Conservation (phyloP, 2,888 invertebrate genomes). For the Chrysolina americana region DNA sequence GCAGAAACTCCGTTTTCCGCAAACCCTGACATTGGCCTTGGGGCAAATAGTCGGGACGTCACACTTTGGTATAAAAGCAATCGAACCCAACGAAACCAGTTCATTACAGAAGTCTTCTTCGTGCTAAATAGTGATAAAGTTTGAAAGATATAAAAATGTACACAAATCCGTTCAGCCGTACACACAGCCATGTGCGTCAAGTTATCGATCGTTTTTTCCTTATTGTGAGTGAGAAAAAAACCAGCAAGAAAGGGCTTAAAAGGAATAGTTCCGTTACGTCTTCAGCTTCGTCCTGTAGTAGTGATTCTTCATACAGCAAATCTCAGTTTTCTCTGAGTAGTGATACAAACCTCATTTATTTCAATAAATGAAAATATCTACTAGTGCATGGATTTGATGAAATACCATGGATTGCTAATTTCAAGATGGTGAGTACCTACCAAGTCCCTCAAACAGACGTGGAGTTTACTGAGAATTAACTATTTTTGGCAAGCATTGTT, state of each 20-base stretch:
- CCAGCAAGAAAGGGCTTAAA: conserved; percentile 43
- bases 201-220: conserved; percentile 76
- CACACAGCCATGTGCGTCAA: conserved; percentile 78
- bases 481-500: too few species aligned
- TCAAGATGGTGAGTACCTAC: not conserved
- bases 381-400: not conserved
- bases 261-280: conserved; percentile 49
- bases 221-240: conserved; percentile 60
- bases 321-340: conserved; percentile 34
- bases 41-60: not conserved
- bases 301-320: conserved; percentile 25
- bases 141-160: conserved; percentile 71
- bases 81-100: not conserved
- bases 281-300: conserved; percentile 45
- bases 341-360: conserved; percentile 34
- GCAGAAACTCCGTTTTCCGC: not conserved
- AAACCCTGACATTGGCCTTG: conserved; percentile 1
- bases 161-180: conserved; percentile 80
- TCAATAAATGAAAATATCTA: not conserved
- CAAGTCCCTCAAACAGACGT: too few species aligned
- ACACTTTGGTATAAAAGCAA: not conserved
- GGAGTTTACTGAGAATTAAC: too few species aligned
- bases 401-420: not conserved
- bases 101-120: not conserved
- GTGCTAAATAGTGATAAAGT: not conserved